These are phyloP conservation scores for Elysia chlorotica DNA, from an alignment of 1,140 invertebrate species.

Conservation along the genomic window DNA sequence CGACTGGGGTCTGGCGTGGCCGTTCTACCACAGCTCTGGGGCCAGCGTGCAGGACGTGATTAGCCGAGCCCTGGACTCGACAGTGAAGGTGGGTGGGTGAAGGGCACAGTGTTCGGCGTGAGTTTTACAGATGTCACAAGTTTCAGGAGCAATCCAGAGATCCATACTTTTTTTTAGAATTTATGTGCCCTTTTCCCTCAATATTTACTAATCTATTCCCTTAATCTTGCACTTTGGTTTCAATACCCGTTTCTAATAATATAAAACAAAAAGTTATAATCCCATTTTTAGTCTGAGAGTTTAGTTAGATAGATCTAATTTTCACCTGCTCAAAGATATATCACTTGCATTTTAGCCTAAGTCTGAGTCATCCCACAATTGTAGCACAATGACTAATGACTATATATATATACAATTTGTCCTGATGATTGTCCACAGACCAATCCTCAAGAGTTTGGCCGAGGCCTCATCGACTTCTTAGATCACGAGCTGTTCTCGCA, in stretches of 20 bases:
- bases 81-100: neutral
- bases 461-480: constrained; percentile 12
- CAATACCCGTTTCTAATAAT: too few species aligned
- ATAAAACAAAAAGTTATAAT: too few species aligned
- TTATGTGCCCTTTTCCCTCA: too few species aligned
- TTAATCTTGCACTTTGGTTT: too few species aligned
- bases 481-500: neutral
- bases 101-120: neutral
- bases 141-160: too few species aligned
- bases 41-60: constrained; percentile 39
- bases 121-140: neutral
- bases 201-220: too few species aligned
- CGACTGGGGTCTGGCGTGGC: constrained; percentile 68
- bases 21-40: constrained; percentile 69
- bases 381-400: neutral
- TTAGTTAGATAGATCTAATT: too few species aligned
- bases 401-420: neutral
- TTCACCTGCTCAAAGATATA: too few species aligned
- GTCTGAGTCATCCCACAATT: neutral
- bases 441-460: constrained; percentile 12
- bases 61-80: constrained; percentile 29
- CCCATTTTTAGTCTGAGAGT: too few species aligned
- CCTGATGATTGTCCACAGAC: neutral
- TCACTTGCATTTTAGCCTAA: neutral
- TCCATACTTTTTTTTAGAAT: too few species aligned